Evolutionary conservation across 2,888 invertebrate genomes (phyloP), one percentile per base, ranked within the genome.

Genomic region (Coenonympha glycerion): DNA sequence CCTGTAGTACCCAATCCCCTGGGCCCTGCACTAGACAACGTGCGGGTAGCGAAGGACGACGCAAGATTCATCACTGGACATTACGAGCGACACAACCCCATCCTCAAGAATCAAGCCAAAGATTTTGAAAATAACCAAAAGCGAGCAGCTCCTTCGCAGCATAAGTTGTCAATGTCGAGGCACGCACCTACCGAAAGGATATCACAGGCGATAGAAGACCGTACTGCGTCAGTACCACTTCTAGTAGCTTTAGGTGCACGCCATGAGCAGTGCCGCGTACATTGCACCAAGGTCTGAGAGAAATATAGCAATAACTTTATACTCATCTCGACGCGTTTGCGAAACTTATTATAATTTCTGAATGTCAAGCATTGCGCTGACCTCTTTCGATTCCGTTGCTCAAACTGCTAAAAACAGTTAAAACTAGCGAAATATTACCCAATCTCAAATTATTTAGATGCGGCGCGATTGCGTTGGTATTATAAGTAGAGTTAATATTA

Each of bases 261-360:
- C 34, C 42, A 13, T 55, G 55, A 45, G 59, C 50, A 63, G 62
- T 50, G 57, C 53, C 63, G 56, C 59, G 59, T 59, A 47, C 50
- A 60, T 53, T 55, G 21, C 47, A 53, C 52, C 59, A 58, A 61
- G 61, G 61, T 59, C 58, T 55, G 34, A 52, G 47, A 44, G 55
- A 53, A 53, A 50, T 50, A 53, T 47, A 53, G 44, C 50, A 26
- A 53, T 49, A 55, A 47, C 39, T 49, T 56, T 58, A 52, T 58
- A 55, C 56, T 63, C 63, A 64, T 64, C 64, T 63, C 63, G 55
- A 52, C 44, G 40, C 13, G 6, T 61, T 63, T 63, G 57, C 59
- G 62, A 61, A 64, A 63, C 58, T 50, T 64, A 63, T 61, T 62
- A 63, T 57, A 63, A 61, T 62, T 57, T 59, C 26, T 64, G 61